Base-by-base conservation (phyloP, 2,113 vertebrate genomes). In the Poeciliopsis occidentalis region DNA sequence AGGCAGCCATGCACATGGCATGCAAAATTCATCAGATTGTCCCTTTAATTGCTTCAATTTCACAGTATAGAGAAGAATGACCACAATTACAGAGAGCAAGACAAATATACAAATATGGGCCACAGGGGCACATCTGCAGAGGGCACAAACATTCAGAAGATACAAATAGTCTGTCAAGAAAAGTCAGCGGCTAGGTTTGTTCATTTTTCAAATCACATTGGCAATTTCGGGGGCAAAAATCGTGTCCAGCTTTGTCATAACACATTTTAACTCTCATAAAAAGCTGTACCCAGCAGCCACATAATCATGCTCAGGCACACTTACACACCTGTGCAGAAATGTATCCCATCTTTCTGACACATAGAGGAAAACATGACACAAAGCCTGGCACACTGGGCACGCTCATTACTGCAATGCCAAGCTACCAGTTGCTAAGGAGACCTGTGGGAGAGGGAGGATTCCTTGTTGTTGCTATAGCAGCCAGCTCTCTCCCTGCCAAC, bases 361-460 rank as follows among this genome's bases (percentile, higher is more conserved):
- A 81, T 86, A 92, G 81, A 92, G 72, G 80, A 87, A 84, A 88
- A 87, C 82, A 84, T 89, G 83, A 89, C 82, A 86, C 91, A 90
- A 91, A 91, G 87, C 87, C 88, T 94, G 94, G 93, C 93, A 94
- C 92, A 90, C 88, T 84, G 94, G 93, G 93, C 92, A 94, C 88
- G 85, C 92, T 95, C 91, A 92, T 92, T 94, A 93, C 91, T 72
- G 87, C 92, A 91, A 93, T 95, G 93, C 94, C 94, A 94, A 94
- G 92, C 94, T 93, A 95, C 94, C 91, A 94, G 94, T 95, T 95
- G 94, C 94, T 95, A 95, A 95, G 94, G 94, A 95, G 94, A 95
- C 94, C 93, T 94, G 92, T 92, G 94, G 94, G 94, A 95, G 91
- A 94, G 93, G 94, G 93, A 95, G 93, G 94, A 90, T 90, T 95